phyloP scores from a whole-genome alignment of 1,140 invertebrate genomes.

The silkworm (Bombyx mori) region DNA sequence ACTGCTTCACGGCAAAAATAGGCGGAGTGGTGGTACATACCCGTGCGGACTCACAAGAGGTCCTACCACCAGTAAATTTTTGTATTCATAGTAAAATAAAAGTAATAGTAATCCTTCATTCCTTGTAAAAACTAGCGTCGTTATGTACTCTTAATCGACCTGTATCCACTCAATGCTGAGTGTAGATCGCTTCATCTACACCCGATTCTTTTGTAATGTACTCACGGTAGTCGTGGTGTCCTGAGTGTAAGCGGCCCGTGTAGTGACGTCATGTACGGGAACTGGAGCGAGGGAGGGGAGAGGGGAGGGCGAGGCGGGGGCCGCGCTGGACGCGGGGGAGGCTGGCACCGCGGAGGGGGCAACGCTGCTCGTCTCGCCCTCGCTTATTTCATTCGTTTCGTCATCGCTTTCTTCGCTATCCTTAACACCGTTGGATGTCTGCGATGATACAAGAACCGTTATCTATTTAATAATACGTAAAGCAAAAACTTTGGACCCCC shows the following conservation, averaged over 20 bases:
- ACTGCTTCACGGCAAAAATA: too few relatives aligned
- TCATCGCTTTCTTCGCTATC: constrained; percentile 75
- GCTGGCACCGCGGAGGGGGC: constrained; percentile 13
- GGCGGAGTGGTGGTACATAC: too few relatives aligned
- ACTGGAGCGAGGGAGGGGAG: constrained; percentile 32
- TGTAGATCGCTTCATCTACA: too few relatives aligned
- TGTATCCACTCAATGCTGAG: too few relatives aligned
- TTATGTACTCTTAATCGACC: too few relatives aligned
- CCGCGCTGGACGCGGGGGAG: constrained; percentile 18
- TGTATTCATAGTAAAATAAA: too few relatives aligned
- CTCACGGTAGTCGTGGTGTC: constrained; percentile 60
- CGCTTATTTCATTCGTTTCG: constrained; percentile 65
- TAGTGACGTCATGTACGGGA: constrained; percentile 41
- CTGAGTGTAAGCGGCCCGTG: constrained; percentile 58
- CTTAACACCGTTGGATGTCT: constrained; percentile 57
- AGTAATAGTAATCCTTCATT: too few relatives aligned
- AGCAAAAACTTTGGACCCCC: too few relatives aligned
- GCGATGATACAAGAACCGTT: background rate
- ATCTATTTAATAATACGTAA: too few relatives aligned
- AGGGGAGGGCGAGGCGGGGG: constrained; percentile 24
- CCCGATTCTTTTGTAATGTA: constrained; percentile 3
- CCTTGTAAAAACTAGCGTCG: too few relatives aligned
- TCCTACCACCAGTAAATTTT: too few relatives aligned
- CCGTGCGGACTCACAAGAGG: too few relatives aligned
- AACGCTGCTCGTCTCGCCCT: constrained; percentile 25